Evolutionary conservation across 2,113 vertebrate genomes (phyloP).

Genomic region (Indicator maculatus): DNA sequence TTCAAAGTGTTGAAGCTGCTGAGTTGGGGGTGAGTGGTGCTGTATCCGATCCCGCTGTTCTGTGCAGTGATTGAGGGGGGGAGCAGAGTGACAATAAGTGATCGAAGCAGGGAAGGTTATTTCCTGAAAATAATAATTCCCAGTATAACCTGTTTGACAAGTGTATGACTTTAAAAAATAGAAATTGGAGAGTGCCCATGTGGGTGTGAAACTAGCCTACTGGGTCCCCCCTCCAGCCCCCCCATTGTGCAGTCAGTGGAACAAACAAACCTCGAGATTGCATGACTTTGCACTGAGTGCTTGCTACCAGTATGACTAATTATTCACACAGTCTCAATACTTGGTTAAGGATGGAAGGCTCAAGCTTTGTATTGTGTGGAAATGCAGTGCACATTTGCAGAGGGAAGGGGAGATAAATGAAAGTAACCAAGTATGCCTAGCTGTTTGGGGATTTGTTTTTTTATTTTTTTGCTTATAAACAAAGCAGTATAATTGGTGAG

Average conservation of each 20-base stretch:
- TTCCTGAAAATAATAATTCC: conserved; percentile 64
- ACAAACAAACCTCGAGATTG: conserved; percentile 52
- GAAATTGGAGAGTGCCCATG: conserved; percentile 49
- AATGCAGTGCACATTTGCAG: neutral
- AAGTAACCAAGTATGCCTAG: neutral
- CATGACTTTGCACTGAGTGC: conserved; percentile 56
- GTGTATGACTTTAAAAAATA: conserved; percentile 49
- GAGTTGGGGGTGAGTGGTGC: neutral
- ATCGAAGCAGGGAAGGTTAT: conserved; percentile 27
- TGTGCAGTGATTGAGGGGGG: neutral
- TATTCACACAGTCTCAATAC: conserved; percentile 21
- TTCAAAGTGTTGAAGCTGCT: neutral
- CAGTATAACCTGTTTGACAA: conserved; percentile 78
- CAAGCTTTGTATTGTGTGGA: neutral
- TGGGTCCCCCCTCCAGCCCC: neutral
- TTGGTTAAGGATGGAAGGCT: neutral
- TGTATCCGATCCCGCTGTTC: neutral
- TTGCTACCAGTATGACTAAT: conserved; percentile 67
- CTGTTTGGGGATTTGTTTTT: neutral
- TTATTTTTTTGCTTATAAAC: conserved; percentile 16
- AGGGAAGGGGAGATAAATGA: neutral
- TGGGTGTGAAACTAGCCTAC: conserved; percentile 42
- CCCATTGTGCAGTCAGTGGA: conserved; percentile 10
- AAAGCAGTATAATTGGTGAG: neutral
- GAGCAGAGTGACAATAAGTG: neutral